These are phyloP conservation scores for Caenorhabditis japonica DNA, from an alignment of 2,888 invertebrate species.

Conservation along the genomic window DNA sequence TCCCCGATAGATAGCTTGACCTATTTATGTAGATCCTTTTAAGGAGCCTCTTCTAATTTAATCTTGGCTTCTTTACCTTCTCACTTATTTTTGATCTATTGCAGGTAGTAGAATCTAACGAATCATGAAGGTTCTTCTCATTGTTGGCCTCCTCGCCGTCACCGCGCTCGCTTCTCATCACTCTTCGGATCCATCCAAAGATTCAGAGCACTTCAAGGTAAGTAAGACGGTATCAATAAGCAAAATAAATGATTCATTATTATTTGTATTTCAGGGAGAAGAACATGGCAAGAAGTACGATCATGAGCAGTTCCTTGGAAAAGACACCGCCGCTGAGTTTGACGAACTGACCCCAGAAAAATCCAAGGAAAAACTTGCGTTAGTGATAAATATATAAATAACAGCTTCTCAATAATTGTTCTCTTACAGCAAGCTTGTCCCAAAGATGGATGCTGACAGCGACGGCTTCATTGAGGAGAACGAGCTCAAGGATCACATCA, in stretches of 20 bases:
- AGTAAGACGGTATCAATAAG: conserved; percentile 14
- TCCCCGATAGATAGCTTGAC: conserved; percentile 54
- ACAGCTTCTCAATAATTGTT: too few relatives aligned
- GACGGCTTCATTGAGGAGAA: conserved; percentile 88
- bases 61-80: too few relatives aligned
- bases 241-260: neutral
- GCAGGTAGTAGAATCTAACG: conserved; percentile 34
- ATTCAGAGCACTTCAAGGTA: conserved; percentile 67
- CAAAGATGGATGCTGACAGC: conserved; percentile 90
- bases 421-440: conserved; percentile 88
- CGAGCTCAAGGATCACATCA: conserved; percentile 95
- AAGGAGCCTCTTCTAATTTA: conserved; percentile 37
- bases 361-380: conserved; percentile 86
- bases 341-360: conserved; percentile 95
- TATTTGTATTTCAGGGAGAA: conserved; percentile 63
- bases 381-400: conserved; percentile 52
- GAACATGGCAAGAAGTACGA: conserved; percentile 87
- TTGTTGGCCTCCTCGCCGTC: conserved; percentile 51
- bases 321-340: conserved; percentile 90
- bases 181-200: conserved; percentile 65
- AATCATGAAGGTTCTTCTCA: conserved; percentile 48
- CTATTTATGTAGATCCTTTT: conserved; percentile 52
- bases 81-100: too few relatives aligned
- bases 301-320: conserved; percentile 96
- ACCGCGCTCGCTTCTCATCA: conserved; percentile 59